phyloP scores from a whole-genome alignment of 2,888 invertebrate species.

The Leptinotarsa juncta region DNA sequence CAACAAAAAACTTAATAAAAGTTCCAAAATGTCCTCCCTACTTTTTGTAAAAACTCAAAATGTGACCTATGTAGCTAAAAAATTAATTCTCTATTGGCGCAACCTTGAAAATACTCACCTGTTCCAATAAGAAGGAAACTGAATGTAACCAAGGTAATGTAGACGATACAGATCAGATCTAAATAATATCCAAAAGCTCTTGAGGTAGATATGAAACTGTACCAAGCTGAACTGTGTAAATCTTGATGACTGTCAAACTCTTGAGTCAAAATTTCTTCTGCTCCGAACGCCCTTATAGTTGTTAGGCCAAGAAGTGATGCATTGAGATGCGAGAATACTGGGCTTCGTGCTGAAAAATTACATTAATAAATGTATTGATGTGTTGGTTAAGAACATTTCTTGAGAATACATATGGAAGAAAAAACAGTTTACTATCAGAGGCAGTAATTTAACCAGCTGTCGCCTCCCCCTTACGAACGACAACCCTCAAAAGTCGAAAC shows the following conservation, averaged over 20 bases:
- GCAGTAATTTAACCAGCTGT: not conserved
- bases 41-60: no score
- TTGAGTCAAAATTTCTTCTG: constrained; percentile 79
- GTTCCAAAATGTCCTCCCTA: no score
- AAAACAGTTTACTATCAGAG: not conserved
- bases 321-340: constrained; percentile 94
- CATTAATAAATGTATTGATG: constrained; percentile 2
- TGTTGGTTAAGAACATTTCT: no score
- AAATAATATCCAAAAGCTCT: constrained; percentile 95
- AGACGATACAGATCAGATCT: constrained; percentile 88
- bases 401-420: not conserved
- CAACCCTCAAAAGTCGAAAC: no score
- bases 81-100: no score
- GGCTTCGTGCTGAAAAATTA: constrained; percentile 81
- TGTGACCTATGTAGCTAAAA: no score
- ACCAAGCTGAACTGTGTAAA: constrained; percentile 92
- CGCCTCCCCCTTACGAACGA: no score
- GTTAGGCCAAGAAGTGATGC: constrained; percentile 90
- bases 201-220: constrained; percentile 87
- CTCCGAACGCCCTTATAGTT: constrained; percentile 90
- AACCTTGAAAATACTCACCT: constrained; percentile 60
- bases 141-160: constrained; percentile 86
- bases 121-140: constrained; percentile 81
- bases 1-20: no score
- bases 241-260: constrained; percentile 89